Percentiles rank a stretch among this genome's conserved stretches.
Conservation (phyloP, 1,140 invertebrate genomes). For the Babylonia areolata region DNA sequence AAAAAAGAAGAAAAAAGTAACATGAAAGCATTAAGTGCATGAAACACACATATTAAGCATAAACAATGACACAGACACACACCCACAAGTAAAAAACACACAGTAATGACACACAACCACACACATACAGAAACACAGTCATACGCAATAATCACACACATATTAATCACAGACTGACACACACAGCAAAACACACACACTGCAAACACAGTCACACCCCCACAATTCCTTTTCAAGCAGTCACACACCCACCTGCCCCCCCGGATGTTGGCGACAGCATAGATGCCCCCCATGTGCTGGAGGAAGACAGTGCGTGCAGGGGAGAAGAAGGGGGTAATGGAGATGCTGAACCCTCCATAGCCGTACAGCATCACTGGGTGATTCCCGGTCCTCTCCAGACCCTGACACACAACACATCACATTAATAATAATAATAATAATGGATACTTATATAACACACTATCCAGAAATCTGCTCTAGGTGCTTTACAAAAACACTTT, state of each 20-base stretch:
- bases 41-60: no score
- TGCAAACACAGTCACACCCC: background rate
- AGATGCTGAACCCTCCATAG: constrained; percentile 98
- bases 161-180: background rate
- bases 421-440: background rate
- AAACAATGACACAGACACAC: background rate
- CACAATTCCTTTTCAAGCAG: background rate
- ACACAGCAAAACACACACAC: background rate
- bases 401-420: constrained; percentile 73
- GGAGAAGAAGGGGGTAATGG: constrained; percentile 90
- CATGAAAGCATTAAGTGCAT: no score
- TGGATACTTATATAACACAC: no score
- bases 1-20: no score
- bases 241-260: constrained; percentile 89
- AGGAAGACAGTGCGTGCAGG: constrained; percentile 91
- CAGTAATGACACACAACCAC: background rate
- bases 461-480: no score
- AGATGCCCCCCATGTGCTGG: constrained; percentile 90
- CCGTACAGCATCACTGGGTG: constrained; percentile 93
- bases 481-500: no score
- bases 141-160: background rate
- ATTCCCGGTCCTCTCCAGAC: constrained; percentile 80
- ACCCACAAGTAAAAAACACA: background rate
- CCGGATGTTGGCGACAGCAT: constrained; percentile 95
- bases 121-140: background rate